Percentiles rank a stretch among this genome's conserved stretches.
Conservation (phyloP, 2,797 vertebrate species). For the Enteromius viviparus region DNA sequence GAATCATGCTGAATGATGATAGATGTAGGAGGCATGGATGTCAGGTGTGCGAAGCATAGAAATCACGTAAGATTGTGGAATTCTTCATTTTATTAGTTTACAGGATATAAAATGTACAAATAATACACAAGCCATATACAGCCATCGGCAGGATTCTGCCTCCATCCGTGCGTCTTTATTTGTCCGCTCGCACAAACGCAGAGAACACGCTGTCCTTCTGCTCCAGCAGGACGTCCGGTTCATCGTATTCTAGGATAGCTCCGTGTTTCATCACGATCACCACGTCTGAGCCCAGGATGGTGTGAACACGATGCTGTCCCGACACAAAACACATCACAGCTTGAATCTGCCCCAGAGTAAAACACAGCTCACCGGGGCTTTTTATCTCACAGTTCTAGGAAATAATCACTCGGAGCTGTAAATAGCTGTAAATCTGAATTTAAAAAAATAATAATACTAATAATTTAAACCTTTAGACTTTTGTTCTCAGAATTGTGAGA, state of each 20-base stretch:
- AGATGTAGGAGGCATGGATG: background rate
- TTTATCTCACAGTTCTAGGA: background rate
- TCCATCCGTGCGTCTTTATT: constrained; percentile 68
- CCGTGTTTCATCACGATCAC: constrained; percentile 98
- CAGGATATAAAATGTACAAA: constrained; percentile 66
- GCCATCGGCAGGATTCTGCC: constrained; percentile 60
- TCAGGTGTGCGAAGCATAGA: too few species aligned
- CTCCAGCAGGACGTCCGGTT: constrained; percentile 87
- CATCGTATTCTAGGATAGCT: constrained; percentile 91
- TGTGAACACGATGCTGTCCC: constrained; percentile 93
- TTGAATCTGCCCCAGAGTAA: background rate
- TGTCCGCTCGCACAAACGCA: constrained; percentile 95
- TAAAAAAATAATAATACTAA: too few species aligned
- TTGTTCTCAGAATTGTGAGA: background rate
- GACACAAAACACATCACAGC: background rate
- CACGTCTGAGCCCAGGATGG: constrained; percentile 94
- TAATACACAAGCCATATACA: constrained; percentile 72
- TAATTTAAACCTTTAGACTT: background rate
- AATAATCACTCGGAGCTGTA: background rate
- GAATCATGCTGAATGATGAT: background rate
- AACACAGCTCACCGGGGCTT: background rate
- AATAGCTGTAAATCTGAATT: background rate
- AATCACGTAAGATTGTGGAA: constrained; percentile 32
- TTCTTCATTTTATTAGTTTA: constrained; percentile 74
- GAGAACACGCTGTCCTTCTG: constrained; percentile 91